Evolutionary conservation across 1,140 invertebrate species (phyloP).

Genomic region (Pseudachorutes palmiensis): DNA sequence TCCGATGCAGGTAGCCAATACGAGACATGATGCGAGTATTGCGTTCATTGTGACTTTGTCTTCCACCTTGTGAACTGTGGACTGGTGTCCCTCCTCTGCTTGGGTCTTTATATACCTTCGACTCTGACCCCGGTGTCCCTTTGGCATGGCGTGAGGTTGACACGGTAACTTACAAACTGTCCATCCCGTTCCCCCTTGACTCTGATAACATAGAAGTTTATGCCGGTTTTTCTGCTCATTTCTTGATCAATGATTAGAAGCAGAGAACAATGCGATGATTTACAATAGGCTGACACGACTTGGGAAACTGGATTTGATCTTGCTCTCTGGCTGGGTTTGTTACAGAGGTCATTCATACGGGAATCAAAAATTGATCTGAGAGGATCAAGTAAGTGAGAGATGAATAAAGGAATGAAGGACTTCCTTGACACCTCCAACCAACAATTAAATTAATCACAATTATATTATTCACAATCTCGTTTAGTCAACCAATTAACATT

Average conservation of each 20-base stretch:
- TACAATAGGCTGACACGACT: no score
- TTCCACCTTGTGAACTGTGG: no score
- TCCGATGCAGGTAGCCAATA: background rate
- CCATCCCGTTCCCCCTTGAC: no score
- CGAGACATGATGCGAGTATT: background rate
- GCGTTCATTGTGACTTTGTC: no score
- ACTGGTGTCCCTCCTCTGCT: background rate
- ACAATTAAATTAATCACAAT: no score
- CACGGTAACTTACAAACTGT: background rate
- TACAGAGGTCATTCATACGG: background rate
- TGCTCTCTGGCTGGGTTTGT: no score
- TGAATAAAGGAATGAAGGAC: no score
- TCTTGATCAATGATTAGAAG: background rate
- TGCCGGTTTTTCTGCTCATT: slow-evolving; percentile 9
- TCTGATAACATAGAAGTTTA: background rate
- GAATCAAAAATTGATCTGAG: no score
- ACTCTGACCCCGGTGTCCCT: background rate
- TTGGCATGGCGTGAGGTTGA: background rate
- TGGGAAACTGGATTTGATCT: background rate
- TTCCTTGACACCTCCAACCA: no score
- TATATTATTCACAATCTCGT: no score
- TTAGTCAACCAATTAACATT: no score
- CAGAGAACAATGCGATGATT: background rate
- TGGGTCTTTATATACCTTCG: background rate
- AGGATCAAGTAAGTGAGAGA: no score